Conservation (phyloP, 92 coral and sea anemone genomes). For the Plumapathes pennacea region DNA sequence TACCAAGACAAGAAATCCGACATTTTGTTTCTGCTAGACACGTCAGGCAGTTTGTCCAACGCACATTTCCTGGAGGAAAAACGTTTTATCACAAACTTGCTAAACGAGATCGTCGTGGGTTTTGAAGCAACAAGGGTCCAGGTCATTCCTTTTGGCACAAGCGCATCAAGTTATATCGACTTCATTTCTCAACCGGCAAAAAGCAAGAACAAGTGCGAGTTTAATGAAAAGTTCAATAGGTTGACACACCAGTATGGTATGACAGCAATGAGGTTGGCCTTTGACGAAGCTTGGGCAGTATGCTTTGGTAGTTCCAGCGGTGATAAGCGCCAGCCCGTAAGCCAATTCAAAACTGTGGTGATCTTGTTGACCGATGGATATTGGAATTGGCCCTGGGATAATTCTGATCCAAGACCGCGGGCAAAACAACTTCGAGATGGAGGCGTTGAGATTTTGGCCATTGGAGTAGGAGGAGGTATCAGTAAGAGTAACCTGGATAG, state of each 20-base stretch:
- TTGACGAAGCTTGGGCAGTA: constrained; percentile 35
- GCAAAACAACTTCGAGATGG: constrained; percentile 24
- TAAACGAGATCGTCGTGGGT: constrained; percentile 62
- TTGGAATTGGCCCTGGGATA: constrained; percentile 49
- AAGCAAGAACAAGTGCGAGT: constrained; percentile 60
- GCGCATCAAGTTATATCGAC: constrained; percentile 39
- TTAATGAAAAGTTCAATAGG: constrained; percentile 51
- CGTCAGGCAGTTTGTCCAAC: constrained; percentile 61
- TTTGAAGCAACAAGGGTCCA: constrained; percentile 72
- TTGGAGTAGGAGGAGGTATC: constrained; percentile 64
- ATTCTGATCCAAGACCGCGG: constrained; percentile 27
- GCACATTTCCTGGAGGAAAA: constrained; percentile 54
- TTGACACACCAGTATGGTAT: constrained; percentile 20
- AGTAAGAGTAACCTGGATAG: constrained; percentile 6
- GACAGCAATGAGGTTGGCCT: constrained; percentile 68
- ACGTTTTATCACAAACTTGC: constrained; percentile 54
- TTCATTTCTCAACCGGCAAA: constrained; percentile 40
- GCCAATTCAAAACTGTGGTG: constrained; percentile 39
- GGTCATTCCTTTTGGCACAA: constrained; percentile 58
- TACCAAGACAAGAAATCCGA: constrained; percentile 56
- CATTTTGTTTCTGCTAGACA: constrained; percentile 64
- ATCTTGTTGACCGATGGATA: constrained; percentile 68
- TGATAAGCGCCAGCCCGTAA: constrained; percentile 24
- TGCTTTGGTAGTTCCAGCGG: constrained; percentile 23
- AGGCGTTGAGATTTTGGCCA: constrained; percentile 55